Conservation (phyloP, 2,797 vertebrate genomes). For the Acropternis orthonyx region DNA sequence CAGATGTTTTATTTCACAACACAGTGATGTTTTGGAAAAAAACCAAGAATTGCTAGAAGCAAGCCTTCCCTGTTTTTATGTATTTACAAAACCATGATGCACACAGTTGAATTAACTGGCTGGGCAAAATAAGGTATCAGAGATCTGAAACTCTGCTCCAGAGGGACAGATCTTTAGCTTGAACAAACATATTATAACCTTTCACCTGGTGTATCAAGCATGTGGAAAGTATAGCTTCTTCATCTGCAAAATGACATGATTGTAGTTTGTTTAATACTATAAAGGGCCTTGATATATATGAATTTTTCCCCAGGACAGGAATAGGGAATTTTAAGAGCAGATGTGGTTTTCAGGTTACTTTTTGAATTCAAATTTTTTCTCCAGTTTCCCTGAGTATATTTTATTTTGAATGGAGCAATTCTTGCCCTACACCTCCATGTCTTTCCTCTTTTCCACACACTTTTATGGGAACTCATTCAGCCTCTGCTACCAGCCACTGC, state of each 20-base stretch:
- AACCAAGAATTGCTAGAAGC: background rate
- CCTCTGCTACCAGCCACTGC: background rate
- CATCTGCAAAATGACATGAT: background rate
- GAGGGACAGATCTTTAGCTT: background rate
- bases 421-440: background rate
- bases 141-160: background rate
- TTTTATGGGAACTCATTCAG: background rate
- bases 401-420: background rate
- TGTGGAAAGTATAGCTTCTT: background rate
- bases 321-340: background rate
- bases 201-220: background rate
- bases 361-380: accelerated
- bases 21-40: background rate
- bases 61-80: background rate
- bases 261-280: background rate
- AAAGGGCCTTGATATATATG: background rate
- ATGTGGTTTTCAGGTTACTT: background rate
- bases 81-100: background rate
- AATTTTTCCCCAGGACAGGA: background rate
- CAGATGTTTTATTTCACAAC: constrained; percentile 8
- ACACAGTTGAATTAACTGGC: background rate
- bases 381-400: background rate
- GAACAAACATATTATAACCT: background rate
- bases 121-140: background rate
- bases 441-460: background rate